Conservation (phyloP, 2,888 invertebrate species). For the Drosophila gaucha region DNA sequence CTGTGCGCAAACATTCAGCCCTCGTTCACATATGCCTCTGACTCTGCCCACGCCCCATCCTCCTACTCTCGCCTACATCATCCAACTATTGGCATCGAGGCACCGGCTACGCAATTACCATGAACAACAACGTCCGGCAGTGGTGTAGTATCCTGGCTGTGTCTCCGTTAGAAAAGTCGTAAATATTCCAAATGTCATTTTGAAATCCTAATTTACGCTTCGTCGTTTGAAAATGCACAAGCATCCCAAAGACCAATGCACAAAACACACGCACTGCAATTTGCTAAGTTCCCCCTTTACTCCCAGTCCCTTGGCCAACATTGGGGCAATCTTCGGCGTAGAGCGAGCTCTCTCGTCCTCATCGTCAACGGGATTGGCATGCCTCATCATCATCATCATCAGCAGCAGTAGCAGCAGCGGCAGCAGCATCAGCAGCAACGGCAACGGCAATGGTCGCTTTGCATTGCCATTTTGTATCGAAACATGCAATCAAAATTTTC, state of each 20-base stretch:
- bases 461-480: slow-evolving; percentile 81
- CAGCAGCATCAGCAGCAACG: slow-evolving; percentile 4
- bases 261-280: slow-evolving; percentile 72
- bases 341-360: slow-evolving; percentile 39
- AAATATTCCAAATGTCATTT: slow-evolving; percentile 85
- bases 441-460: slow-evolving; percentile 36
- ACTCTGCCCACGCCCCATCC: not conserved
- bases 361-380: slow-evolving; percentile 74
- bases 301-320: slow-evolving; percentile 7
- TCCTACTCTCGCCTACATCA: not conserved
- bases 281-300: slow-evolving; percentile 26
- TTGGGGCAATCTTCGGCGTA: slow-evolving; percentile 54
- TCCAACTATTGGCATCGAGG: slow-evolving; percentile 24
- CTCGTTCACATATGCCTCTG: not conserved
- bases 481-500: slow-evolving; percentile 84
- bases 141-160: slow-evolving; percentile 23
- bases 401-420: slow-evolving; percentile 9
- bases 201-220: slow-evolving; percentile 85
- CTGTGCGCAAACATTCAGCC: slow-evolving; percentile 56
- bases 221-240: slow-evolving; percentile 82
- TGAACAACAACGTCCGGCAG: slow-evolving; percentile 72
- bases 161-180: slow-evolving; percentile 78
- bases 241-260: slow-evolving; percentile 57
- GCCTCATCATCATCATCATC: slow-evolving; percentile 69
- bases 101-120: slow-evolving; percentile 76